Conservation (phyloP, 92 coral and sea anemone genomes). For the Bergia sp. region DNA sequence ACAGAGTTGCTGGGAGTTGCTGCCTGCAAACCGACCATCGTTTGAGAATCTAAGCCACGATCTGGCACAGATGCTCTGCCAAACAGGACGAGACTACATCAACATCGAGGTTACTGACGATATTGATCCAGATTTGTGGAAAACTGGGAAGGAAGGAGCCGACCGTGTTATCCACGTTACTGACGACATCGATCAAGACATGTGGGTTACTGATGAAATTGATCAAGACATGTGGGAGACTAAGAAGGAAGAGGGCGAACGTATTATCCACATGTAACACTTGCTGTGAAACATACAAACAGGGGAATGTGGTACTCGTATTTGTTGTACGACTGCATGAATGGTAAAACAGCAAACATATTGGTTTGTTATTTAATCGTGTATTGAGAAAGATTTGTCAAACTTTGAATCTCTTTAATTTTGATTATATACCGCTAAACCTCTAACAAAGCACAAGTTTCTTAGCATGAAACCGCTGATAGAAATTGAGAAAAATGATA, state of each 20-base stretch:
- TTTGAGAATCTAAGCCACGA: slow-evolving; percentile 8
- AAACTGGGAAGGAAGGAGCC: neutral
- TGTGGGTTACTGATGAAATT: slow-evolving; percentile 1
- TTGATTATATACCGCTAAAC: too few relatives aligned
- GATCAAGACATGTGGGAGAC: neutral
- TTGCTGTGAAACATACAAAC: too few relatives aligned
- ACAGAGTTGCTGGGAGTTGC: slow-evolving; percentile 28
- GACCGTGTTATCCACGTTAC: neutral
- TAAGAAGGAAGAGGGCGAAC: neutral
- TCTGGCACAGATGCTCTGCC: slow-evolving; percentile 12
- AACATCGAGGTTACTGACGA: slow-evolving; percentile 26
- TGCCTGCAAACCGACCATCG: slow-evolving; percentile 17
- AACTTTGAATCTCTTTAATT: too few relatives aligned
- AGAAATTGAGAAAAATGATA: too few relatives aligned
- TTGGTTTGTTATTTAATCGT: too few relatives aligned
- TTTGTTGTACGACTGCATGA: too few relatives aligned
- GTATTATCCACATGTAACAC: neutral
- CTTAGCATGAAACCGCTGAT: too few relatives aligned
- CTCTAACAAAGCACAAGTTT: too few relatives aligned
- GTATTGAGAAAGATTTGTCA: too few relatives aligned
- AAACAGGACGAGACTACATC: slow-evolving; percentile 27
- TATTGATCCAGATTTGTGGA: neutral
- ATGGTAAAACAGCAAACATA: too few relatives aligned
- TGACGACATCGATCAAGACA: too few relatives aligned
- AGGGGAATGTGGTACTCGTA: too few relatives aligned